Evolutionary conservation across 2,888 invertebrate species (phyloP).

Genomic region (Gari tellinella): DNA sequence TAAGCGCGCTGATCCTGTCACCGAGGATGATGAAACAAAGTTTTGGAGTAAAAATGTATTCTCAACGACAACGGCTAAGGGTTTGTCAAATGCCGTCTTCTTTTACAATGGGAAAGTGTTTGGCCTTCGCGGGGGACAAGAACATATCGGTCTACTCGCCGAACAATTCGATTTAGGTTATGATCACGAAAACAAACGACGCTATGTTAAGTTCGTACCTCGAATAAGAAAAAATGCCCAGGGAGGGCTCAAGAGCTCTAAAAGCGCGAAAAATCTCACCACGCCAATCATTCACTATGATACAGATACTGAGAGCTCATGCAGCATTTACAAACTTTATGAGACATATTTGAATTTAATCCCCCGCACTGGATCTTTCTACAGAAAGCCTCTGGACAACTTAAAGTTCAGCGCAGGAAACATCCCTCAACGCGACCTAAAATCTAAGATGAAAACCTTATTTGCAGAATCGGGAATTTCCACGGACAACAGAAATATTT

Average conservation of each 20-base stretch:
- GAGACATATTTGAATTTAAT: slow-evolving; percentile 13
- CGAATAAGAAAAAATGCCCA: slow-evolving; percentile 15
- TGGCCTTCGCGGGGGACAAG: slow-evolving; percentile 17
- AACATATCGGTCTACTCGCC: slow-evolving; percentile 16
- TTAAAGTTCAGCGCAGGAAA: slow-evolving; percentile 10
- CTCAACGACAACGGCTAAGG: slow-evolving; percentile 1
- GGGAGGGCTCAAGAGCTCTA: slow-evolving; percentile 15
- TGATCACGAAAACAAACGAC: neutral
- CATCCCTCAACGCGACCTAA: slow-evolving; percentile 6
- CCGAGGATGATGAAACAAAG: slow-evolving; percentile 7
- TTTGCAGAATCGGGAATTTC: slow-evolving; percentile 15
- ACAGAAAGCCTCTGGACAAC: slow-evolving; percentile 17
- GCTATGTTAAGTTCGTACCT: slow-evolving; percentile 12
- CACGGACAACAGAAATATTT: too few species aligned
- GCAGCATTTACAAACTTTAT: slow-evolving; percentile 11
- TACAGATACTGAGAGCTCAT: neutral
- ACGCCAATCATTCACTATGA: slow-evolving; percentile 28
- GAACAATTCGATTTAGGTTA: slow-evolving; percentile 21
- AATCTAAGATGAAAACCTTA: slow-evolving; percentile 12
- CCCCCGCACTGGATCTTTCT: slow-evolving; percentile 12
- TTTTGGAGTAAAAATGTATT: slow-evolving; percentile 27
- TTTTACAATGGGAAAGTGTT: slow-evolving; percentile 21
- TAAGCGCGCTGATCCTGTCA: slow-evolving; percentile 16
- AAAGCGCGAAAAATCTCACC: too few species aligned
- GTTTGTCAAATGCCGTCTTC: slow-evolving; percentile 1